Evolutionary conservation across 1,140 invertebrate species (phyloP).

Genomic region (Pseudomyrmex gracilis): DNA sequence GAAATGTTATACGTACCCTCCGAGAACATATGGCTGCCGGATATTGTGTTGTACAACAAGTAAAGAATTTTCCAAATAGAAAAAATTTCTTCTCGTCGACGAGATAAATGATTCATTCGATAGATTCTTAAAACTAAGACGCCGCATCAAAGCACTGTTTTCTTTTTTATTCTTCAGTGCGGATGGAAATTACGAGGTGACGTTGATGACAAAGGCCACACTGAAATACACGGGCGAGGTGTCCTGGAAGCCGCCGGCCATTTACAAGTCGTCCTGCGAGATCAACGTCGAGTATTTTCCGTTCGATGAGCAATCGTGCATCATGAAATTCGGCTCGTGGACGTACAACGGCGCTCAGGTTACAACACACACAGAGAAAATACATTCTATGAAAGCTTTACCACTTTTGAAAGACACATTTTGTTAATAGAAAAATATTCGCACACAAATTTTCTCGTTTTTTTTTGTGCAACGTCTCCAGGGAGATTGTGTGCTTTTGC

Average conservation of each 20-base stretch:
- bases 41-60: slow-evolving; percentile 96
- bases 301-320: slow-evolving; percentile 96
- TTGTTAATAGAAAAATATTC: too few relatives aligned
- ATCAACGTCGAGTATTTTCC: slow-evolving; percentile 98
- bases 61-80: slow-evolving; percentile 82
- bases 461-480: too few relatives aligned
- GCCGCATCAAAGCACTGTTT: not conserved
- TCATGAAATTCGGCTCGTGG: slow-evolving; percentile 99
- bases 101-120: not conserved
- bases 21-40: slow-evolving; percentile 96
- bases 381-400: not conserved
- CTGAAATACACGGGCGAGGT: slow-evolving; percentile 96
- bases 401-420: too few relatives aligned
- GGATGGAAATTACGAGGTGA: slow-evolving; percentile 99
- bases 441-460: too few relatives aligned
- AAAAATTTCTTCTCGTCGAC: not conserved
- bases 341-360: slow-evolving; percentile 96
- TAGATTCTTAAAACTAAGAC: not conserved
- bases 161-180: slow-evolving; percentile 86
- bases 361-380: slow-evolving; percentile 57
- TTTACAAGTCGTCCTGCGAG: slow-evolving; percentile 99
- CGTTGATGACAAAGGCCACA: slow-evolving; percentile 98
- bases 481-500: too few relatives aligned
- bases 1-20: slow-evolving; percentile 97
- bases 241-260: slow-evolving; percentile 98